phyloP scores from a whole-genome alignment of 1,140 invertebrate species.

The Diploscapter pachys region DNA sequence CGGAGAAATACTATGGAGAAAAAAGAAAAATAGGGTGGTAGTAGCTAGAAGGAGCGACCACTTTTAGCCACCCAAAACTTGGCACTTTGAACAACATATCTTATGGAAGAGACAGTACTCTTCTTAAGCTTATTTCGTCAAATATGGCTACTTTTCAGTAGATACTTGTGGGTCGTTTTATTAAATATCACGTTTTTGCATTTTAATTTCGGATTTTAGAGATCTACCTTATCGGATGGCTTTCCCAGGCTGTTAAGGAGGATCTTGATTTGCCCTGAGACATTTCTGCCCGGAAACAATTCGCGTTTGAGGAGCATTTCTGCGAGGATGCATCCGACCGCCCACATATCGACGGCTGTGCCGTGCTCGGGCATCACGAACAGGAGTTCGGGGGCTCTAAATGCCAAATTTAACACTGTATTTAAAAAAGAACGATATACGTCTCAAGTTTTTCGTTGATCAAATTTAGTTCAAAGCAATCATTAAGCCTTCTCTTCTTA shows the following conservation, averaged over 20 bases:
- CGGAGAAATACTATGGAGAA: too few relatives aligned
- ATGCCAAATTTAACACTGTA: not conserved
- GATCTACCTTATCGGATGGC: constrained; percentile 46
- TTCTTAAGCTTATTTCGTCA: too few relatives aligned
- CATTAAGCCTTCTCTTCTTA: too few relatives aligned
- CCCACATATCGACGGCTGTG: constrained; percentile 87
- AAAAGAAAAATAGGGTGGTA: too few relatives aligned
- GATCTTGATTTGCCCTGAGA: constrained; percentile 50
- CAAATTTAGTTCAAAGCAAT: too few relatives aligned
- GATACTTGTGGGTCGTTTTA: not conserved
- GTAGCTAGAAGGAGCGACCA: too few relatives aligned
- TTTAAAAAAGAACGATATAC: too few relatives aligned
- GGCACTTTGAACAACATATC: too few relatives aligned
- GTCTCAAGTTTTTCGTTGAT: too few relatives aligned
- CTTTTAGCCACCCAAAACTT: too few relatives aligned
- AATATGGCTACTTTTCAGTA: too few relatives aligned
- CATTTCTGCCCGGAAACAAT: constrained; percentile 79
- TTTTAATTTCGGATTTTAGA: not conserved
- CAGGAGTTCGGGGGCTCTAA: constrained; percentile 87
- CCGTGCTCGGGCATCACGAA: constrained; percentile 80
- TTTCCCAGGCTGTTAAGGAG: constrained; percentile 44
- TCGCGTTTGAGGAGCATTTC: constrained; percentile 89
- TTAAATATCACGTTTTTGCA: constrained; percentile 2
- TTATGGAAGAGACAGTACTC: too few relatives aligned
- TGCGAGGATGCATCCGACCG: constrained; percentile 95